Percentiles rank a stretch among this genome's conserved stretches.
Conservation (phyloP, 2,888 invertebrate genomes). For the Adelognathus sp. region DNA sequence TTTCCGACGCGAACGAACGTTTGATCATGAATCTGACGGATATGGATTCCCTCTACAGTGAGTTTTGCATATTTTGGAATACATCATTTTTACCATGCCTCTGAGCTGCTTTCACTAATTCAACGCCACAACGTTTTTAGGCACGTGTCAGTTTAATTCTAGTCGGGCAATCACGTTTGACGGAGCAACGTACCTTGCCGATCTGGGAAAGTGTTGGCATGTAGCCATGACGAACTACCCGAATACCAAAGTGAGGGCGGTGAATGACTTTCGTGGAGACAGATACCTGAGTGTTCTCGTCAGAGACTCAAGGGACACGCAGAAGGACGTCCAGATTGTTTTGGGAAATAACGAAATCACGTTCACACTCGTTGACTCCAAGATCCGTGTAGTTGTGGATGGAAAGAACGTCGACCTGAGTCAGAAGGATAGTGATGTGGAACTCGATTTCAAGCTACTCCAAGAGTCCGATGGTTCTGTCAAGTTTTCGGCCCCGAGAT, state of each 20-base stretch:
- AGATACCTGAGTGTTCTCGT: conserved; percentile 81
- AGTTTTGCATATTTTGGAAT: no score
- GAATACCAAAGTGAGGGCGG: conserved; percentile 77
- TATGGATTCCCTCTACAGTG: not conserved
- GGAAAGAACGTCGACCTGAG: conserved; percentile 67
- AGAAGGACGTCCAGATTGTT: conserved; percentile 81
- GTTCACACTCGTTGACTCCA: conserved; percentile 77
- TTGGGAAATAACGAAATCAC: conserved; percentile 80
- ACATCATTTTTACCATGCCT: no score
- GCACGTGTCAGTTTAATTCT: conserved; percentile 85
- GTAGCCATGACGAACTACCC: conserved; percentile 83
- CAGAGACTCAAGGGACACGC: conserved; percentile 77
- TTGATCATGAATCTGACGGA: conserved; percentile 21
- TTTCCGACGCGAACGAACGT: not conserved
- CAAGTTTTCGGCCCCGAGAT: conserved; percentile 81
- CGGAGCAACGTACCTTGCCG: conserved; percentile 84
- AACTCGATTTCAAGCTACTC: conserved; percentile 80
- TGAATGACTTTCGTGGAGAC: no score
- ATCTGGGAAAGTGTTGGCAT: conserved; percentile 84
- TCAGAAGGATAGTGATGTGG: conserved; percentile 72
- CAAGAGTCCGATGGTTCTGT: conserved; percentile 83
- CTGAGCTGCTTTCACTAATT: no score
- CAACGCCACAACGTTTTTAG: no score
- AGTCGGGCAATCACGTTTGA: conserved; percentile 85
- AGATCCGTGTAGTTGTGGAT: conserved; percentile 71